Base-by-base conservation (phyloP, 2,888 invertebrate species). In the Eledone cirrhosa region DNA sequence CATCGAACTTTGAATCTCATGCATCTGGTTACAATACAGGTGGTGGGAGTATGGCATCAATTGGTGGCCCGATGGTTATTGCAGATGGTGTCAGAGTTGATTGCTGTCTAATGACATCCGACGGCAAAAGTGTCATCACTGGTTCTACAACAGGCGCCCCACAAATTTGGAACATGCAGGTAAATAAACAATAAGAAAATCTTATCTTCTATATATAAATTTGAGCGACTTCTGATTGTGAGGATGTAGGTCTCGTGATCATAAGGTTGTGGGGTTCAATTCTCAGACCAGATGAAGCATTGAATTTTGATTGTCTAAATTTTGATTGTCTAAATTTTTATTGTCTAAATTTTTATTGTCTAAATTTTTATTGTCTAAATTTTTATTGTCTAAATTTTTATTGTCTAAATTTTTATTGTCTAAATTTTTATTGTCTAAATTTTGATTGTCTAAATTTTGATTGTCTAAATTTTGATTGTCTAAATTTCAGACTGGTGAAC, bases 91-190 rank as follows among this genome's bases (percentile, higher is more conserved):
- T 90, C 41, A 79, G 89, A 7, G 90, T 91, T 0, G 91, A 91
- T 82, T 90, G 90, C 78, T 88, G 89, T 77, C 82, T 90, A 76
- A 87, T 91, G 84, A 88, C 89, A 0, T 81, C 82, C 29, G 88
- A 90, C 80, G 89, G 90, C 27, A 80, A 86, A 8, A 88, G 87
- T 82, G 91, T 90, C 0, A 86, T 91, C 59, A 91, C 91, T 4
- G 90, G 90, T 5, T 90, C 90, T 31, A 87, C 87, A 78, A 84
- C 87, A 14, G 90, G 90, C 48, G 90, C 91, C 48, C 91, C 91
- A 22, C 91, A 91, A 87, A 88, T 90, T 48, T 91, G 91, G 91
- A 89, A 91, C 80, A 90, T 90, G 88, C 87, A 86, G 86, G 91
- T 90, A 81, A 81, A 79, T n/a, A n/a, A n/a, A n/a, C n/a, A n/a